Evolutionary conservation across 2,888 invertebrate species (phyloP), one percentile per base, ranked within the genome.

Genomic region (Parelbella ahira): DNA sequence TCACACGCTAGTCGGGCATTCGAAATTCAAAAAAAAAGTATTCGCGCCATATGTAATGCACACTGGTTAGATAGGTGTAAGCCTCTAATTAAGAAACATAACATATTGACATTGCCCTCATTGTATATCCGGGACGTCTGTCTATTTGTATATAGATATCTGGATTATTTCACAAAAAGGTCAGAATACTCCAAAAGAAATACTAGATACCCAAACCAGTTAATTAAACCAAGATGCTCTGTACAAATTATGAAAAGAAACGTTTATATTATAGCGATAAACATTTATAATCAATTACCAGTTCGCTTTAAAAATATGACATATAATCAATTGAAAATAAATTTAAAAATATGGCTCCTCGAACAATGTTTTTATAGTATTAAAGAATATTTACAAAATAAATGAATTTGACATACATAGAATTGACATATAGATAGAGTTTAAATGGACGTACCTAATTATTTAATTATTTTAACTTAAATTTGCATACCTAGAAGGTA

Each of bases 1-100:
- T 6, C 12, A 3, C 20, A 42, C 15, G 33, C 23, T 4, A 33
- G 12, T 7, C 21, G 13, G 2, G 33, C 10, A 1, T 33, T 33
- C 8, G 3, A n/a, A 4, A 8, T 5, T 13, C 27, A 42, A 33
- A 42, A 34, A 23, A 43, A 29, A 43, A 29, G 25, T 18, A 25
- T 41, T 1, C 30, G 39, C 1, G 21, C 34, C 1, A 13, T 42
- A 10, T 39, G 34, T 10, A 24, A 36, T n/a, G 6, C n/a, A 5
- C 36, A 33, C 21, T 33, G 20, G 20, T 20, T 32, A 12, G 27
- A 12, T 27, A 27, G 27, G 5, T 30, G 30, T 19, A 30, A 18
- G 13, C 30, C 30, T 10, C 10, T 18, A 6, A 6, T 30, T 30
- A 19, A 9, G 4, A 30, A 30, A 7, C 12, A 19, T 13, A 10